Conservation (phyloP, 2,888 invertebrate species). For the Leptinotarsa haldemani region DNA sequence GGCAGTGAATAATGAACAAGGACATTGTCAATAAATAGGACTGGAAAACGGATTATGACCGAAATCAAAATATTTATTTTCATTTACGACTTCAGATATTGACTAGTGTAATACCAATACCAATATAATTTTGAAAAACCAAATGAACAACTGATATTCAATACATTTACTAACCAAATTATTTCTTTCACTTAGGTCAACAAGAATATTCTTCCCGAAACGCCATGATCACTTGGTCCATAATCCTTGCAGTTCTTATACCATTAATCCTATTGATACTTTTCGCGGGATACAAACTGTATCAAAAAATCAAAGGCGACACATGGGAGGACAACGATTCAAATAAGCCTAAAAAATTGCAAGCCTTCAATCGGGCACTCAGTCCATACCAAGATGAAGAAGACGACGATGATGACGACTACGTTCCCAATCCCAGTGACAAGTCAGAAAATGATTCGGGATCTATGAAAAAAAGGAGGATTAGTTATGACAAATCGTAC, state of each 20-base stretch:
- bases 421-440: slow-evolving; percentile 51
- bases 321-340: slow-evolving; percentile 58
- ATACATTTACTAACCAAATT: slow-evolving; percentile 1
- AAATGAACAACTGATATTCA: too few relatives aligned
- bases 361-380: slow-evolving; percentile 39
- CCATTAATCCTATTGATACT: slow-evolving; percentile 77
- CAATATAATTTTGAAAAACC: too few relatives aligned
- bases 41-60: too few relatives aligned
- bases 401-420: slow-evolving; percentile 58
- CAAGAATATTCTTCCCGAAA: slow-evolving; percentile 83
- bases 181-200: slow-evolving; percentile 70
- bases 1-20: too few relatives aligned
- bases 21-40: too few relatives aligned
- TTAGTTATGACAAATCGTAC: slow-evolving; percentile 85
- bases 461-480: slow-evolving; percentile 72
- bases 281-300: slow-evolving; percentile 71
- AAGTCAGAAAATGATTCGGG: slow-evolving; percentile 48
- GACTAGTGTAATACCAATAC: too few relatives aligned
- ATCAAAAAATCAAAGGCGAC: slow-evolving; percentile 66
- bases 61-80: too few relatives aligned
- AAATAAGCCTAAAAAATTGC: slow-evolving; percentile 34
- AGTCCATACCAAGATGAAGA: slow-evolving; percentile 48
- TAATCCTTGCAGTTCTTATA: slow-evolving; percentile 80
- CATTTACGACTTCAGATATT: too few relatives aligned
- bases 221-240: slow-evolving; percentile 81